Base-by-base conservation (phyloP, 2,888 invertebrate genomes). In the Saturnia japonica region DNA sequence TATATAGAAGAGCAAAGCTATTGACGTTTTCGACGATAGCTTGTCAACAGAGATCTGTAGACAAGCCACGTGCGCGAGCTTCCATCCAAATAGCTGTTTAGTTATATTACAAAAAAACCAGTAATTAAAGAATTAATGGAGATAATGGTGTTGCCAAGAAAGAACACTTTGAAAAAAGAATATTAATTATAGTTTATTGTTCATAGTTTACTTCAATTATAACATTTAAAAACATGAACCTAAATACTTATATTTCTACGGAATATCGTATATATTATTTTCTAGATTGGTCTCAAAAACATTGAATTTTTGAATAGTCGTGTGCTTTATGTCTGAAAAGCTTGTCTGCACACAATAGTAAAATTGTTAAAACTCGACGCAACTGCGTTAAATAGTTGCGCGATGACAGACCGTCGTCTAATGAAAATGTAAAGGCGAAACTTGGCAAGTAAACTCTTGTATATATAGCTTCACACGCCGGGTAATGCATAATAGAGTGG, bases 401-500 rank as follows among this genome's bases (percentile, higher is more conserved):
- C 79, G 80, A 79, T 85, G 86, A 85, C 82, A 82, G 82, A 82
- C 82, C 79, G 78, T 79, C 80, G 82, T 84, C 88, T 91, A 88
- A 91, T 91, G 89, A 91, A 91, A 91, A 91, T 90, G 88, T 91
- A 87, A 90, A 89, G 85, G 83, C 83, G 76, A 87, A 91, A 92
- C 88, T 93, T 92, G 92, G 92, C 92, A 89, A 89, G 85, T 84
- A 84, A 85, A 85, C 86, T 85, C 86, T 86, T 88, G 87, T 88
- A 90, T 91, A 91, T 91, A 92, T 90, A 90, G 88, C 85, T 84
- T 83, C 86, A 84, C 85, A 84, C 86, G 82, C 83, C 78, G 82
- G 83, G 88, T 89, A 88, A 91, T 91, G 90, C 90, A 91, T 91
- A 91, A 90, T 91, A 91, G 91, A 91, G 89, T 88, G 89, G 89